phyloP scores from a whole-genome alignment of 2,888 invertebrate species.

The Diachrysia chrysitis region DNA sequence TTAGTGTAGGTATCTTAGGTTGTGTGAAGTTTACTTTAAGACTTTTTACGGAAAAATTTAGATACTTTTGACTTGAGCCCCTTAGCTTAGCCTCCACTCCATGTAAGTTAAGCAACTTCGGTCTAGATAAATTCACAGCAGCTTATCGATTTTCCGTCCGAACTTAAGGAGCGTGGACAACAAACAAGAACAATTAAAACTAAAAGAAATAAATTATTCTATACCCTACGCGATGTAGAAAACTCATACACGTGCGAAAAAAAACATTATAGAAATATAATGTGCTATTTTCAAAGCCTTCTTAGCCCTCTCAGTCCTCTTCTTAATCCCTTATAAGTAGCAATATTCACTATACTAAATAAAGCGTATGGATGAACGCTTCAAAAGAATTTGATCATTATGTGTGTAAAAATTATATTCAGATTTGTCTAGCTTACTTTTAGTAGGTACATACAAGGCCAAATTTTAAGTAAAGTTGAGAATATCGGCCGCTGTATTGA shows the following conservation, averaged over 20 bases:
- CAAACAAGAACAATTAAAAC: conserved; percentile 27
- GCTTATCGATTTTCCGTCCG: conserved; percentile 27
- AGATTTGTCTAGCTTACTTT: background rate
- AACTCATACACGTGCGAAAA: background rate
- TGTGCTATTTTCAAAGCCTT: background rate
- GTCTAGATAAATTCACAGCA: conserved; percentile 1
- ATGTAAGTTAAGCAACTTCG: background rate
- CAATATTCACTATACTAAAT: no score
- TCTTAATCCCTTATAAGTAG: background rate
- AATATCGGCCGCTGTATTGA: background rate
- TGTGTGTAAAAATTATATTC: background rate
- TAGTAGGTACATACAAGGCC: background rate
- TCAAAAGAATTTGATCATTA: background rate
- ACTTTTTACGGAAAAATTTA: no score
- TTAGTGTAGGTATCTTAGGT: no score
- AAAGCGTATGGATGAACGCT: background rate
- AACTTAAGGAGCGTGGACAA: background rate
- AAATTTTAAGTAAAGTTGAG: background rate
- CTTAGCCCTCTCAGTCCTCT: no score
- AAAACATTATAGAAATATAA: background rate
- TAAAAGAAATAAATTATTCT: conserved; percentile 17
- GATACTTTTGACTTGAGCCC: no score
- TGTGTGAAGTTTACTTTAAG: no score
- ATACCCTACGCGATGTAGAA: background rate
- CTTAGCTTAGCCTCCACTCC: no score